A percentile compares a stretch with the other conserved stretches of the same genome.
Conservation (phyloP, 2,113 vertebrate genomes). For the Macrotus californicus region DNA sequence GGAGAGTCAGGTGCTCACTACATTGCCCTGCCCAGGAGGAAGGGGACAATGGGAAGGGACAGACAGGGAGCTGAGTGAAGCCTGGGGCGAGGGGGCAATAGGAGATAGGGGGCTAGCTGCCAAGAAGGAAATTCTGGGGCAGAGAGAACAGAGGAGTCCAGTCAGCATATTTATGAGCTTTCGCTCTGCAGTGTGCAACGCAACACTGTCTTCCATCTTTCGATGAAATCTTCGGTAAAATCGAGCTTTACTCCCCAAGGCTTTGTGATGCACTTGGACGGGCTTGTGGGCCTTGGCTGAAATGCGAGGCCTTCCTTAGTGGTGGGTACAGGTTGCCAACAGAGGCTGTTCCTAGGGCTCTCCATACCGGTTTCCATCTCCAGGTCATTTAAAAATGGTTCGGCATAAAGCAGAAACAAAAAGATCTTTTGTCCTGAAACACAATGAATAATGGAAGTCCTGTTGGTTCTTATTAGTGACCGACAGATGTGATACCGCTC, state of each 20-base stretch:
- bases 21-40: not conserved
- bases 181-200: not conserved
- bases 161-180: not conserved
- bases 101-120: not conserved
- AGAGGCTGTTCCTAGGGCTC: conserved; percentile 40
- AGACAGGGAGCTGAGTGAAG: not conserved
- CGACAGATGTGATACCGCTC: conserved; percentile 70
- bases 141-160: not conserved
- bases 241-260: not conserved
- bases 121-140: not conserved
- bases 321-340: not conserved
- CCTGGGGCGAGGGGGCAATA: not conserved
- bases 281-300: not conserved
- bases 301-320: not conserved
- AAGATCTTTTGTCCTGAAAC: conserved; percentile 75
- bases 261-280: not conserved
- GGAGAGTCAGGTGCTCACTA: not conserved
- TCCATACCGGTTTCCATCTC: conserved; percentile 67
- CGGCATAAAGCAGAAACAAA: conserved; percentile 72
- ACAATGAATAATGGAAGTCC: conserved; percentile 78
- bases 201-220: not conserved
- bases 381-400: conserved; percentile 73
- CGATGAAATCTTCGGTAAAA: not conserved
- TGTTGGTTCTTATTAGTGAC: conserved; percentile 64
- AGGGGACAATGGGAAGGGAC: not conserved